Percentiles rank a stretch among this genome's conserved stretches.
These are phyloP conservation scores for Drosophila miranda DNA, from an alignment of 1,140 invertebrate species.

Conservation along the genomic window DNA sequence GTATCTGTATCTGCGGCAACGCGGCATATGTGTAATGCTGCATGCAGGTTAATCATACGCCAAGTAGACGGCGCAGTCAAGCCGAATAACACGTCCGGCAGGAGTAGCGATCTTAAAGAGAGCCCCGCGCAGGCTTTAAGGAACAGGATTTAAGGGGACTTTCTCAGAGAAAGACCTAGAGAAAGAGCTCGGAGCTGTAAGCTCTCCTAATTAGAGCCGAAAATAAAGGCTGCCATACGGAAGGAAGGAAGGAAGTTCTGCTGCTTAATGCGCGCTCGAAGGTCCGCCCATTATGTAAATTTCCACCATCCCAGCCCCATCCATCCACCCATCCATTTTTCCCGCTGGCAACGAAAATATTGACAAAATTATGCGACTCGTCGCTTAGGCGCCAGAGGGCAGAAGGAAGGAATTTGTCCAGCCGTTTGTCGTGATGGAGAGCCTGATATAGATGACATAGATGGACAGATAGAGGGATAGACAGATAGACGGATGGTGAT, in stretches of 20 bases:
- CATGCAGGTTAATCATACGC: slow-evolving; percentile 66
- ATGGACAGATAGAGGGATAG: neutral
- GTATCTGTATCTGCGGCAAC: slow-evolving; percentile 34
- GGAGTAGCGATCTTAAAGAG: slow-evolving; percentile 1
- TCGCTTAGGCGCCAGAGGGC: slow-evolving; percentile 2
- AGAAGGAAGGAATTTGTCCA: slow-evolving; percentile 1
- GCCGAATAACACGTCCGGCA: slow-evolving; percentile 49
- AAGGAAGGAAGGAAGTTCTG: neutral
- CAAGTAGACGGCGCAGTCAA: slow-evolving; percentile 49
- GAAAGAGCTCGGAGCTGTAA: neutral
- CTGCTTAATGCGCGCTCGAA: slow-evolving; percentile 27
- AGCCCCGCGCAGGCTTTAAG: slow-evolving; percentile 4
- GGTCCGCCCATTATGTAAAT: slow-evolving; percentile 64
- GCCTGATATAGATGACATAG: slow-evolving; percentile 34
- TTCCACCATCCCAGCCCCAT: neutral
- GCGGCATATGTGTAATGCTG: slow-evolving; percentile 58
- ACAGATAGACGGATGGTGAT: neutral
- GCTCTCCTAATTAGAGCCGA: slow-evolving; percentile 60
- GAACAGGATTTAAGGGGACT: neutral
- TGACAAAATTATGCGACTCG: slow-evolving; percentile 51
- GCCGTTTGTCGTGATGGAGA: slow-evolving; percentile 47
- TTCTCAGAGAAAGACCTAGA: too few species aligned
- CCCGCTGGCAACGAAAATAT: slow-evolving; percentile 27
- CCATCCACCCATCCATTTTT: neutral
- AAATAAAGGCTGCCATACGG: slow-evolving; percentile 20